phyloP scores from a whole-genome alignment of 2,113 vertebrate species.

The Myiozetetes cayanensis region DNA sequence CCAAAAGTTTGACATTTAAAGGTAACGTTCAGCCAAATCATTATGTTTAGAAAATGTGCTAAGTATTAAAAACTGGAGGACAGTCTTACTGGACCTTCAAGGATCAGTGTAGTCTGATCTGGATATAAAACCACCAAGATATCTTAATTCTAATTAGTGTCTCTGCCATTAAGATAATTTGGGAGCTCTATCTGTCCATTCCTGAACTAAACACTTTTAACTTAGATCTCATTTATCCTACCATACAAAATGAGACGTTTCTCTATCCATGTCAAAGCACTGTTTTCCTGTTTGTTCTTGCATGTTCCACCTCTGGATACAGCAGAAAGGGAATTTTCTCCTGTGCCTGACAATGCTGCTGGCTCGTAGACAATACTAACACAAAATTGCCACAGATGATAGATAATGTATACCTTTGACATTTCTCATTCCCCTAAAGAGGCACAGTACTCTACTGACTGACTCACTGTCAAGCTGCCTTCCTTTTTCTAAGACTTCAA shows the following conservation, averaged over 20 bases:
- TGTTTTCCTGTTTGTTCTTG: neutral
- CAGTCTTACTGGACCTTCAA: neutral
- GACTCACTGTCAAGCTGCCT: neutral
- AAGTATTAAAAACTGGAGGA: neutral
- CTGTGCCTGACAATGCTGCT: neutral
- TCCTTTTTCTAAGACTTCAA: neutral
- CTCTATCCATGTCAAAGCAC: neutral
- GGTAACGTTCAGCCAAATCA: neutral
- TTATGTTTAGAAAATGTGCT: neutral
- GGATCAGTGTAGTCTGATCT: neutral
- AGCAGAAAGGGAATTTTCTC: neutral
- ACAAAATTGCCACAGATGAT: neutral
- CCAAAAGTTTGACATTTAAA: neutral
- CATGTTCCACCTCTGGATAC: neutral
- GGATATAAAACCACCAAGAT: neutral
- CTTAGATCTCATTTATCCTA: neutral
- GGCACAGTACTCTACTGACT: neutral
- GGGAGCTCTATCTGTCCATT: neutral
- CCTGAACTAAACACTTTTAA: neutral
- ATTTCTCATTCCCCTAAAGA: neutral
- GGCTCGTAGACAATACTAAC: neutral
- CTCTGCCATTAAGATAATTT: neutral
- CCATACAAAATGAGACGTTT: neutral
- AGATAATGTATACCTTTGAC: neutral
- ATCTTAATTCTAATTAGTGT: neutral